Conservation (phyloP, 1,140 invertebrate species). For the Calliopsis andreniformis region DNA sequence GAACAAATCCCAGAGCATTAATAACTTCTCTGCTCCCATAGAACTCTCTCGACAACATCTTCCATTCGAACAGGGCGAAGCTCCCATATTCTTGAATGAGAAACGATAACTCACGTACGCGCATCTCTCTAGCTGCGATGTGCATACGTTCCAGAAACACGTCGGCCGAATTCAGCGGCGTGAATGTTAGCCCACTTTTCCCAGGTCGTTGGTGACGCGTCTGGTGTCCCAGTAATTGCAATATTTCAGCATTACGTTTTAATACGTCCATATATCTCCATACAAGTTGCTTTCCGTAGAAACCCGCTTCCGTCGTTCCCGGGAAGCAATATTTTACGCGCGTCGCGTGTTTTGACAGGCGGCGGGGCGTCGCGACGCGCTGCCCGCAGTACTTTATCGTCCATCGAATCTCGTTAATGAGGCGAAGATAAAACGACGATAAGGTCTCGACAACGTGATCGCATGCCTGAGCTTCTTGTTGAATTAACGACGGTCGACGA, state of each 20-base stretch:
- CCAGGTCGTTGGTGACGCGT: not conserved
- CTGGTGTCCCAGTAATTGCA: constrained; percentile 9
- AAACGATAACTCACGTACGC: too few relatives aligned
- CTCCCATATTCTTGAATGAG: too few relatives aligned
- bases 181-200: not conserved
- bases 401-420: constrained; percentile 43
- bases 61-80: too few relatives aligned
- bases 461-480: not conserved
- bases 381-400: constrained; percentile 31
- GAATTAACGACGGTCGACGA: constrained; percentile 35
- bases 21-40: not conserved
- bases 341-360: constrained; percentile 7
- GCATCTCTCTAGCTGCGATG: too few relatives aligned
- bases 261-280: constrained; percentile 15
- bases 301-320: not conserved
- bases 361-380: not conserved
- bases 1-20: not conserved
- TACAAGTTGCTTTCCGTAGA: constrained; percentile 23
- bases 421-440: constrained; percentile 12
- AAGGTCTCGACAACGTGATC: constrained; percentile 9
- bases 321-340: constrained; percentile 9
- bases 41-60: not conserved
- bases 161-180: not conserved
- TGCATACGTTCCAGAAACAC: not conserved
- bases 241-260: constrained; percentile 36